These are phyloP conservation scores for Xanthorhoe spadicearia DNA, from an alignment of 2,888 invertebrate species.

Conservation along the genomic window DNA sequence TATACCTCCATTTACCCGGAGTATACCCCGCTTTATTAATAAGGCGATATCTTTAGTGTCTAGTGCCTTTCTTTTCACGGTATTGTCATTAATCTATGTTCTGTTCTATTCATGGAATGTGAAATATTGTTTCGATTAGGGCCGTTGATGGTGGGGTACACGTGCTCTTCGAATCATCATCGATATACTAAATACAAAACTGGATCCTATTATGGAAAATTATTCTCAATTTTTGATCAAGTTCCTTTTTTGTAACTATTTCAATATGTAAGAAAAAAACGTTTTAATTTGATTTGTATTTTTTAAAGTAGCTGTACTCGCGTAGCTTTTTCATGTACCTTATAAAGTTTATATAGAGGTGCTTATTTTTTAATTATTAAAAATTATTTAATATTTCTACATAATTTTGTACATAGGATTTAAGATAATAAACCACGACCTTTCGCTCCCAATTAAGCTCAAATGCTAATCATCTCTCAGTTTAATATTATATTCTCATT, in stretches of 20 bases:
- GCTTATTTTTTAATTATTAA: too few relatives aligned
- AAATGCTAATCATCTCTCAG: not conserved
- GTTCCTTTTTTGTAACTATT: too few relatives aligned
- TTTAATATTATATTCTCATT: constrained; percentile 8
- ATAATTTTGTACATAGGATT: not conserved
- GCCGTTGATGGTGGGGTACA: not conserved
- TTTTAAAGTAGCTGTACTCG: too few relatives aligned
- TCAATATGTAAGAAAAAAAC: too few relatives aligned
- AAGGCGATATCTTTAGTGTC: constrained; percentile 4
- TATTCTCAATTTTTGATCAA: too few relatives aligned
- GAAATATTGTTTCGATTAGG: not conserved
- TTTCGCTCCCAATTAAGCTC: not conserved
- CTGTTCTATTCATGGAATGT: not conserved
- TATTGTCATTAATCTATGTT: not conserved
- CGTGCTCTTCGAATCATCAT: not conserved
- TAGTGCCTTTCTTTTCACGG: not conserved
- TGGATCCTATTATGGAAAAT: too few relatives aligned
- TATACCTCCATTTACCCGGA: too few relatives aligned
- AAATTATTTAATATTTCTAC: too few relatives aligned
- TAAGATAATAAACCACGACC: not conserved
- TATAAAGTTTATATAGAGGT: too few relatives aligned
- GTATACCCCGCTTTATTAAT: constrained; percentile 9
- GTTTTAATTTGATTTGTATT: too few relatives aligned
- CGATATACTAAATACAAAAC: too few relatives aligned
- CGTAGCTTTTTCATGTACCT: too few relatives aligned